Evolutionary conservation across 2,797 vertebrate species (phyloP), one percentile per base, ranked within the genome.

Genomic region (Oophaga sylvatica): DNA sequence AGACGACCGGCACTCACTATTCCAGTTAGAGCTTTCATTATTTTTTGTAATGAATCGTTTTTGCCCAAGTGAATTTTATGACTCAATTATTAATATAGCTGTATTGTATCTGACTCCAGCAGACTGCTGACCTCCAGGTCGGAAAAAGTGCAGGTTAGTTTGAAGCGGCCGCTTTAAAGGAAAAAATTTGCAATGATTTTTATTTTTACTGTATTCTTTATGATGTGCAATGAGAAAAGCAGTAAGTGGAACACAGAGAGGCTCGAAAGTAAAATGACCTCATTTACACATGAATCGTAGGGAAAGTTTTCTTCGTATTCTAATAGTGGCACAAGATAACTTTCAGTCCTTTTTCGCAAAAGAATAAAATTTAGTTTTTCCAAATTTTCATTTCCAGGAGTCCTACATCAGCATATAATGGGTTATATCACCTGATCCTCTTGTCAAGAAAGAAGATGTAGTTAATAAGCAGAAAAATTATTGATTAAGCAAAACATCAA

Each of bases 71-170:
- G 87, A 85, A 71, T 81, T 89, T 85, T 82, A 89, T 82, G 70
- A 81, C 78, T 89, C 87, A 89, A 89, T 89, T 89, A 89, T 89
- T 89, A 89, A 89, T 88, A 89, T 67, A 81, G 79, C 83, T 68
- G 70, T 31, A 85, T 81, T 77, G 81, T 81, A 85, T 89, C 63
- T 70, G 60, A 81, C 81, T 85, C 78, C 31, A 60, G 59, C 63
- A 80, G 19, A 67, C 78, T 70, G 87, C 41, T 89, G 87, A 89
- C 87, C 87, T 76, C 57, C 19, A n/a, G 83, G 83, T 89, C 62
- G 80, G 65, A 62, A 16, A 85, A 85, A 86, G 77, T 81, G 75
- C 79, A 81, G 70, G 87, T 89, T 89, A 78, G 83, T 85, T 62
- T 81, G 70, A 89, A 81, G 77, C 29, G 57, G 81, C 70, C 15